Evolutionary conservation across 2,797 vertebrate species (phyloP).

Genomic region (Pipistrellus pygmaeus): DNA sequence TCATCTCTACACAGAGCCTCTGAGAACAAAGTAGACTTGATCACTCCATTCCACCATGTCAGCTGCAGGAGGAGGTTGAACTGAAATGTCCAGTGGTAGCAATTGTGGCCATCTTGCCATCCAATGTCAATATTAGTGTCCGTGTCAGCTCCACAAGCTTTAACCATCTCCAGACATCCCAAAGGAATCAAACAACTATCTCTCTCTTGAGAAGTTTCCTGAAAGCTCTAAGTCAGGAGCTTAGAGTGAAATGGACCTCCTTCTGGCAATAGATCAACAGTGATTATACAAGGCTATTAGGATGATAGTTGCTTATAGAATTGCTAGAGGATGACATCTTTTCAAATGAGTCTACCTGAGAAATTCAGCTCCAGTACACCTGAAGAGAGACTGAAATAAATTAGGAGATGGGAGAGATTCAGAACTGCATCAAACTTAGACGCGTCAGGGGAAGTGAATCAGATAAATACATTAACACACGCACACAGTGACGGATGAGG

Average conservation of each 20-base stretch:
- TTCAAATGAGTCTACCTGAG: constrained; percentile 87
- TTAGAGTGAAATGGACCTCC: constrained; percentile 71
- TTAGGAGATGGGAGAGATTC: constrained; percentile 88
- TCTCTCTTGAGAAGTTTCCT: not conserved
- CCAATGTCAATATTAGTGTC: not conserved
- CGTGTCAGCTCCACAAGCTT: not conserved
- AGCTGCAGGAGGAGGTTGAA: not conserved
- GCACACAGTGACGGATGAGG: constrained; percentile 86
- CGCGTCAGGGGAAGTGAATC: constrained; percentile 85
- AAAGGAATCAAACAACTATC: constrained; percentile 8
- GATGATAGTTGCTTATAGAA: constrained; percentile 88
- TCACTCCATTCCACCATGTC: not conserved
- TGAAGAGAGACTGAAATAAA: constrained; percentile 88
- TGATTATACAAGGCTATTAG: constrained; percentile 86
- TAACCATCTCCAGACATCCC: not conserved
- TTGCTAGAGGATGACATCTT: constrained; percentile 86
- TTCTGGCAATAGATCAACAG: constrained; percentile 76
- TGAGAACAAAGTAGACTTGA: not conserved
- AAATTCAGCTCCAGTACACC: constrained; percentile 86
- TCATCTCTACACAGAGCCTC: not conserved
- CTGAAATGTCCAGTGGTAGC: constrained; percentile 1
- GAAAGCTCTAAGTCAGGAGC: constrained; percentile 45
- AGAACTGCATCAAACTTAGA: constrained; percentile 85
- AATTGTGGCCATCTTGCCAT: not conserved
- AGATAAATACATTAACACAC: constrained; percentile 89